Percentiles rank a stretch among this genome's conserved stretches.
Evolutionary conservation across 2,888 invertebrate species (phyloP).

Genomic region (Sturmia bella): DNA sequence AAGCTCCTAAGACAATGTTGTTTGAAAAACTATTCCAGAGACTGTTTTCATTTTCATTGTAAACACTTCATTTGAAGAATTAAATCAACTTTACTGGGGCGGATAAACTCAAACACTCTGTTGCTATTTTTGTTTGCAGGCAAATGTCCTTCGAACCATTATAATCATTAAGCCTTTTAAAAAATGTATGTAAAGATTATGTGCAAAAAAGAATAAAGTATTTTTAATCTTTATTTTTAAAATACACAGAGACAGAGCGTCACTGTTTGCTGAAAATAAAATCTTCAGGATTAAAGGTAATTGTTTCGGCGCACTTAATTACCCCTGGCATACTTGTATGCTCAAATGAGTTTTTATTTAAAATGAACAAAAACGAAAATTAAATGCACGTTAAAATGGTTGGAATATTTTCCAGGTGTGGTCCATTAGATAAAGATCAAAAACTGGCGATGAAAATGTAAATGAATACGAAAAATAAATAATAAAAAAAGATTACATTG

Average conservation of each 20-base stretch:
- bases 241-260: background rate
- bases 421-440: conserved; percentile 51
- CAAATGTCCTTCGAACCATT: conserved; percentile 46
- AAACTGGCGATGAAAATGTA: conserved; percentile 35
- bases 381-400: conserved; percentile 30
- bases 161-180: conserved; percentile 27
- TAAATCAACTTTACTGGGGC: conserved; percentile 6
- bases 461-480: conserved; percentile 26
- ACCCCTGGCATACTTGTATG: conserved; percentile 20
- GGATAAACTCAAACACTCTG: conserved; percentile 29
- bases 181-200: conserved; percentile 26
- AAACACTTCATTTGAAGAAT: background rate
- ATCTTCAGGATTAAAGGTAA: conserved; percentile 55
- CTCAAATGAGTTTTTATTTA: conserved; percentile 16
- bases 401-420: conserved; percentile 52
- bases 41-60: too few species aligned
- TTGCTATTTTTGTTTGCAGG: conserved; percentile 8
- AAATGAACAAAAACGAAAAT: background rate
- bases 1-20: too few species aligned
- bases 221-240: conserved; percentile 40
- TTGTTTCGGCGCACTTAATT: conserved; percentile 62
- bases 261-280: conserved; percentile 23
- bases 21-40: too few species aligned
- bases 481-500: conserved; percentile 44
- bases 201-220: conserved; percentile 8